These are phyloP conservation scores for Calliopum simillimum DNA, from an alignment of 2,888 invertebrate species.

Conservation along the genomic window DNA sequence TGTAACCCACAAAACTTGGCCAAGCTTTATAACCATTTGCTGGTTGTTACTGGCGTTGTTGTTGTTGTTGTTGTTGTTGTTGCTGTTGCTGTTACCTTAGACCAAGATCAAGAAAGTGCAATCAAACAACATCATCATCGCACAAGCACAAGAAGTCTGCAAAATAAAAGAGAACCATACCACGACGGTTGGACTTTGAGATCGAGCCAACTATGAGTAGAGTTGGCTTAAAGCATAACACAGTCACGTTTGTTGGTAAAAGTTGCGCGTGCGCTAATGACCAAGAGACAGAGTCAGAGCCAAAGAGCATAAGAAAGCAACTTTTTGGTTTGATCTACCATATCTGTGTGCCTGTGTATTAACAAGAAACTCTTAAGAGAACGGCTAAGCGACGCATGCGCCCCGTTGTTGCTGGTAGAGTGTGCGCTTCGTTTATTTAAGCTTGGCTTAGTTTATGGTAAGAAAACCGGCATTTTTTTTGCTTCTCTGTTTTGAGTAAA, in stretches of 20 bases:
- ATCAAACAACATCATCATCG: background rate
- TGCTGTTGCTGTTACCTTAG: background rate
- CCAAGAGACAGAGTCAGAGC: background rate
- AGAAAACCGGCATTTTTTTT: background rate
- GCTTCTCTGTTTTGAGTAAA: background rate
- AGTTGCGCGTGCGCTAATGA: background rate
- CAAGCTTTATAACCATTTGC: slow-evolving; percentile 9
- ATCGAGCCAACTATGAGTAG: background rate
- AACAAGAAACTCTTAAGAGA: background rate
- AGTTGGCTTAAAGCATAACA: slow-evolving; percentile 1
- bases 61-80: slow-evolving; percentile 17
- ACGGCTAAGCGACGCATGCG: background rate
- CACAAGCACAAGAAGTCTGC: background rate
- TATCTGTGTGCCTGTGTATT: background rate
- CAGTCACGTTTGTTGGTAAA: no score
- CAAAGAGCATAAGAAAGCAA: background rate
- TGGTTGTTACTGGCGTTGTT: background rate
- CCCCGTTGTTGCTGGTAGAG: background rate
- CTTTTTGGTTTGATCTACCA: background rate
- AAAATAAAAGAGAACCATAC: background rate
- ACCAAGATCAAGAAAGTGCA: slow-evolving; percentile 12
- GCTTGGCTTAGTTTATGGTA: no score
- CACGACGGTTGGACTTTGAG: background rate
- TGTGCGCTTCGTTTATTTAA: background rate
- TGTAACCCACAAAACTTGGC: slow-evolving; percentile 5